Conservation (phyloP, 1,140 invertebrate species). For the Camponotus floridanus region DNA sequence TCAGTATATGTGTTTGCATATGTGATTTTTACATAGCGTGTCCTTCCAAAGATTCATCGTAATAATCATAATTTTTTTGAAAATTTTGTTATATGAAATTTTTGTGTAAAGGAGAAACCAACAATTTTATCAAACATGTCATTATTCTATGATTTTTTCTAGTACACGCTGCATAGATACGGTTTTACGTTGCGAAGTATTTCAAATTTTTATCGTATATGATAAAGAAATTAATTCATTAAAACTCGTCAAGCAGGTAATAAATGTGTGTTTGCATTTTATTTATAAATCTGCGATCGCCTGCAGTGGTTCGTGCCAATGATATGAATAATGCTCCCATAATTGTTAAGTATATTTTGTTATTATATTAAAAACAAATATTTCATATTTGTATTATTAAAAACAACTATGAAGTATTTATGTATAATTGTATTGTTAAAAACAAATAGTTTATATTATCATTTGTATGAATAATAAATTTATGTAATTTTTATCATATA, state of each 20-base stretch:
- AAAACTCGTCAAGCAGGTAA: neutral
- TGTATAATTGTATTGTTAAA: slow-evolving; percentile 48
- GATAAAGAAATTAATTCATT: slow-evolving; percentile 21
- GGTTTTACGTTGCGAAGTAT: slow-evolving; percentile 13
- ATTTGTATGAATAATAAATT: slow-evolving; percentile 73
- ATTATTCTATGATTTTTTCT: slow-evolving; percentile 15
- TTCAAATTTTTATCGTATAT: slow-evolving; percentile 1
- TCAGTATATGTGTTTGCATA: slow-evolving; percentile 17
- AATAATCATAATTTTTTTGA: neutral
- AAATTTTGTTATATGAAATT: neutral
- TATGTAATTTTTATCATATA: slow-evolving; percentile 65
- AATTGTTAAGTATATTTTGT: slow-evolving; percentile 68
- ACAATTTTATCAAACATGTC: neutral
- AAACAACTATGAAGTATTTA: slow-evolving; percentile 37
- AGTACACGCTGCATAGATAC: slow-evolving; percentile 23
- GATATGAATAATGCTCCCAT: slow-evolving; percentile 55
- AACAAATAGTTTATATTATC: slow-evolving; percentile 53
- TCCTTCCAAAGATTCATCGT: neutral
- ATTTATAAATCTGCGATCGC: slow-evolving; percentile 56
- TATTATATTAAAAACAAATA: slow-evolving; percentile 70
- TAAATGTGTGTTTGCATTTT: slow-evolving; percentile 6
- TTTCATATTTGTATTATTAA: slow-evolving; percentile 70
- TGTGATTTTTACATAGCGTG: slow-evolving; percentile 27
- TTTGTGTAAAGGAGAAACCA: neutral
- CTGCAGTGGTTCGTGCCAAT: slow-evolving; percentile 53